Evolutionary conservation across 2,888 invertebrate species (phyloP).

Genomic region (Limnephilus auricula): DNA sequence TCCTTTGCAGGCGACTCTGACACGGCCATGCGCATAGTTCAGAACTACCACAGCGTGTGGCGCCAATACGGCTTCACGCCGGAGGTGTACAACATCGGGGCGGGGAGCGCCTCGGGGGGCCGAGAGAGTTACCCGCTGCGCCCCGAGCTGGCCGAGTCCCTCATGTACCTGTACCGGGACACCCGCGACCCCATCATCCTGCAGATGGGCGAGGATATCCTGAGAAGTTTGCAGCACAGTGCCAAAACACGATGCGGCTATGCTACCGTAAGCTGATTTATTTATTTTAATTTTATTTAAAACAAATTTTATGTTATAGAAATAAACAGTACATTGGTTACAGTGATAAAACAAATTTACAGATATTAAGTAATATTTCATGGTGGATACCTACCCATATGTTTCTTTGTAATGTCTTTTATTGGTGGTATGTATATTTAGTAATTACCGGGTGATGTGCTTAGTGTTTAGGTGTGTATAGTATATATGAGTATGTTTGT

Average conservation of each 20-base stretch:
- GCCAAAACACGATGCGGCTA: constrained; percentile 97
- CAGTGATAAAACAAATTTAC: too few relatives aligned
- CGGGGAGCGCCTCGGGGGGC: constrained; percentile 89
- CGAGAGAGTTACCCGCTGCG: constrained; percentile 94
- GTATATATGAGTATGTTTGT: too few relatives aligned
- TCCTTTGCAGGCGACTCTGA: constrained; percentile 86
- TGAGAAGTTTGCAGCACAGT: constrained; percentile 95
- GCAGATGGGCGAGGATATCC: constrained; percentile 95
- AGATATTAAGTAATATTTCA: too few relatives aligned
- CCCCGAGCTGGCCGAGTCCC: constrained; percentile 97
- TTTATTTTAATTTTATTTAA: too few relatives aligned
- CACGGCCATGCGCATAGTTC: constrained; percentile 93
- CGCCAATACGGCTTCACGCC: constrained; percentile 98
- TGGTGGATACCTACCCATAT: too few relatives aligned
- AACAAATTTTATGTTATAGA: too few relatives aligned
- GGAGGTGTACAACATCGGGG: constrained; percentile 97
- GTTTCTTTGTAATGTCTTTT: too few relatives aligned
- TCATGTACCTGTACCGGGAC: constrained; percentile 96
- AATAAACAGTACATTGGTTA: too few relatives aligned
- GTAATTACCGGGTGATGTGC: too few relatives aligned
- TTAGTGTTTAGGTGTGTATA: too few relatives aligned
- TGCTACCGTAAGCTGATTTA: constrained; percentile 88
- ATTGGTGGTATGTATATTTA: too few relatives aligned
- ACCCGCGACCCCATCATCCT: constrained; percentile 95
- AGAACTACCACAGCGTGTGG: constrained; percentile 98